Evolutionary conservation across 2,888 invertebrate species (phyloP).

Genomic region (Brassicogethes aeneus): DNA sequence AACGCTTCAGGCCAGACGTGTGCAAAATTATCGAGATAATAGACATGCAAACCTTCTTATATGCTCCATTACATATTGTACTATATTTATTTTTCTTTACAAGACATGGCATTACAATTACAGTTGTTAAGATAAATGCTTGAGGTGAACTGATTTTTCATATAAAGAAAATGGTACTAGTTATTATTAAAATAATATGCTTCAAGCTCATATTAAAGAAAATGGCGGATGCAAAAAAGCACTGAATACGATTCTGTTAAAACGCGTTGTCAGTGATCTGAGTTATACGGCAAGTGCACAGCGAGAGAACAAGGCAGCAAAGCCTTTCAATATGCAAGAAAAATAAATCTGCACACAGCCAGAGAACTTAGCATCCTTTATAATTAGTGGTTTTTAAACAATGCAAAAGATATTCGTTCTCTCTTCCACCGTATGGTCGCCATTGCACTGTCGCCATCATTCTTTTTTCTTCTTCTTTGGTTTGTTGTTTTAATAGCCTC

Average conservation of each 20-base stretch:
- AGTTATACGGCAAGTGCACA: slow-evolving; percentile 40
- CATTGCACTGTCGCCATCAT: slow-evolving; percentile 22
- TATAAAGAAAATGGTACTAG: no score
- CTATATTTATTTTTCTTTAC: no score
- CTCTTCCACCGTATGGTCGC: slow-evolving; percentile 17
- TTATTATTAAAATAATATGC: no score
- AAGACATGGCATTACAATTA: no score
- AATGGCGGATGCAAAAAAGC: background rate
- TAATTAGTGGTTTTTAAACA: slow-evolving; percentile 43
- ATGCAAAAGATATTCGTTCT: slow-evolving; percentile 33
- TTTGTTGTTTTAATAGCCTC: slow-evolving; percentile 30
- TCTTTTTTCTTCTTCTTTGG: slow-evolving; percentile 16
- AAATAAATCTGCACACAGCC: slow-evolving; percentile 38
- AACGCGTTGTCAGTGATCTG: slow-evolving; percentile 38
- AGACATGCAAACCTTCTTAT: no score
- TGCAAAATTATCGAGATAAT: no score
- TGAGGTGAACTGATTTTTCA: no score
- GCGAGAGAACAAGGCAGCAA: slow-evolving; percentile 34
- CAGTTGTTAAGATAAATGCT: no score
- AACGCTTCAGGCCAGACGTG: no score
- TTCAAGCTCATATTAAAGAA: no score
- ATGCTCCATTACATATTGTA: no score
- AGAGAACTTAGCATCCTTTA: slow-evolving; percentile 34
- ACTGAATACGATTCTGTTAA: slow-evolving; percentile 21
- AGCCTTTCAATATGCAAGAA: slow-evolving; percentile 43